Base-by-base conservation (phyloP, 2,797 vertebrate genomes). In the Pempheris klunzingeri region DNA sequence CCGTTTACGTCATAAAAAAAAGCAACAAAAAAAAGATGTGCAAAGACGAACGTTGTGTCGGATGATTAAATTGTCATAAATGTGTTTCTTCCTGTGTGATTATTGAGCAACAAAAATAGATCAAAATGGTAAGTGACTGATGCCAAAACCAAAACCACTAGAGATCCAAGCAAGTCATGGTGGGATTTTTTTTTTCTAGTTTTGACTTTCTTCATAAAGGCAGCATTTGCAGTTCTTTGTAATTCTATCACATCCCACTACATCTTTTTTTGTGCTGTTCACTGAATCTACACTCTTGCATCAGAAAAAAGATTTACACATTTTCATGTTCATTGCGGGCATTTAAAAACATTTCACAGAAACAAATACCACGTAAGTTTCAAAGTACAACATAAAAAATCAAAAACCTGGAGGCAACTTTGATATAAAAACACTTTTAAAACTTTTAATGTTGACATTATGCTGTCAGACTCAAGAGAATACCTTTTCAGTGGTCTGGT, bases 101-200 rank as follows among this genome's bases (percentile, higher is more conserved):
- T 36, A 3, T 12, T 30, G 6, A 13, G n/a, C n/a, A n/a, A n/a
- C n/a, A n/a, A 54, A 36, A 53, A 53, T 47, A 24, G 0, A 2
- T 4, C 10, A 46, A 54, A 36, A 22, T 39, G 20, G 3, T 7
- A 54, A 44, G 43, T 10, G 2, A 6, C 57, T 13, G n/a, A 59
- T n/a, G 49, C 18, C 24, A 26, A 61, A 49, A 66, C 20, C 41
- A 61, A 75, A 77, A 81, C 76, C 78, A 36, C n/a, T 18, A 0
- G 1, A 54, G 9, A 44, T 20, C 38, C 8, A 10, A 43, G 0
- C 26, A 4, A 17, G 5, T 41, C 17, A 38, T 0, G 58, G 54
- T 81, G 65, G 49, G 70, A 30, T 57, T 71, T 67, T 71, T n/a
- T 74, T 66, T 52, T 10, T 52, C 3, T 60, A 4, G 22, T 17